Conservation (phyloP, 2,797 vertebrate species). For the Huso huso region DNA sequence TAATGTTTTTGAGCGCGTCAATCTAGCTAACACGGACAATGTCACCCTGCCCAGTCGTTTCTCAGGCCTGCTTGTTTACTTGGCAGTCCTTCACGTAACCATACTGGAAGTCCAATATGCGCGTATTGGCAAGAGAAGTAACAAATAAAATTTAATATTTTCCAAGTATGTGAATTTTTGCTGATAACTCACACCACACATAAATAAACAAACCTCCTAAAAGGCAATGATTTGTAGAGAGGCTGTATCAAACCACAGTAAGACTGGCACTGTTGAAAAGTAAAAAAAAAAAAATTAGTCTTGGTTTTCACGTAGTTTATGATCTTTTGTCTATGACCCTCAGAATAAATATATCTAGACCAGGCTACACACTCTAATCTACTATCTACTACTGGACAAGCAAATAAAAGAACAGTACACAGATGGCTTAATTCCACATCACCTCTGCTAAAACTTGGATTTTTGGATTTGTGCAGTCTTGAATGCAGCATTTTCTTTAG, state of each 20-base stretch:
- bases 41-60: slow-evolving; percentile 17
- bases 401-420: no score
- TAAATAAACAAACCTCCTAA: slow-evolving; percentile 33
- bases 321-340: no score
- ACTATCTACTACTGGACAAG: no score
- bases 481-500: no score
- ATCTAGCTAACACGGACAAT: slow-evolving; percentile 30
- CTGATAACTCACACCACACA: slow-evolving; percentile 25
- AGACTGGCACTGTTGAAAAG: no score
- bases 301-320: no score
- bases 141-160: slow-evolving; percentile 25
- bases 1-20: slow-evolving; percentile 4
- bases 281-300: no score
- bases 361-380: no score
- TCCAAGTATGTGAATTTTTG: slow-evolving; percentile 45
- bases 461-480: no score
- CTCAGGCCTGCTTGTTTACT: slow-evolving; percentile 16
- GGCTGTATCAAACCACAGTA: background rate
- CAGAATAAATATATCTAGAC: no score
- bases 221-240: slow-evolving; percentile 31
- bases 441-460: no score
- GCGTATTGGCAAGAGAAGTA: slow-evolving; percentile 18
- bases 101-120: slow-evolving; percentile 19
- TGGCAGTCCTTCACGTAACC: slow-evolving; percentile 7
- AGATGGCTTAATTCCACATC: no score